These are phyloP conservation scores for Mycetomoellerius zeteki DNA, from an alignment of 1,140 invertebrate genomes.

Conservation along the genomic window DNA sequence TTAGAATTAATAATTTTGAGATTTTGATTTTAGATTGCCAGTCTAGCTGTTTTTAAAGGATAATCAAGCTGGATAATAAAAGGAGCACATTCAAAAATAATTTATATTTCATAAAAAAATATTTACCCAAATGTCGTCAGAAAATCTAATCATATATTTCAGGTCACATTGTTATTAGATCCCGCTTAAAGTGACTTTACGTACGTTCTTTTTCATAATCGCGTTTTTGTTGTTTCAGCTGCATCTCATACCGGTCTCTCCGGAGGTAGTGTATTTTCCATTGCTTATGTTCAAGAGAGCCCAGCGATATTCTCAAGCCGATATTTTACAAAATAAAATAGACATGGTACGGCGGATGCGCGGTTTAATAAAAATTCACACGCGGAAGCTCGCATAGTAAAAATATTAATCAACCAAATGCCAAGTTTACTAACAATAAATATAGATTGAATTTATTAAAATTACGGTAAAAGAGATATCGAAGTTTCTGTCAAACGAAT, in stretches of 20 bases:
- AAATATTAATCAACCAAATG: conserved; percentile 24
- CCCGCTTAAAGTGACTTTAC: conserved; percentile 10
- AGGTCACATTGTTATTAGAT: conserved; percentile 23
- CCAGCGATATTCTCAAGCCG: neutral
- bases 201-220: conserved; percentile 27
- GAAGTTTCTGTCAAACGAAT: neutral
- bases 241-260: conserved; percentile 15
- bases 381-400: neutral
- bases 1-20: neutral
- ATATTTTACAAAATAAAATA: conserved; percentile 53
- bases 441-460: neutral
- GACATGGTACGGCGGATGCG: neutral
- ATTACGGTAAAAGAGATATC: neutral
- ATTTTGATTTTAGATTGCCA: neutral
- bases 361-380: conserved; percentile 42
- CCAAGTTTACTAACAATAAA: neutral
- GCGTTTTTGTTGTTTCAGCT: conserved; percentile 50
- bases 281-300: conserved; percentile 46
- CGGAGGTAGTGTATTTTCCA: conserved; percentile 41
- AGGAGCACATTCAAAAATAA: neutral
- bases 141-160: conserved; percentile 11
- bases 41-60: neutral
- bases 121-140: neutral
- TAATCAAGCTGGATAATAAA: too few species aligned
- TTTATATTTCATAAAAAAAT: conserved; percentile 29